phyloP scores from a whole-genome alignment of 2,888 invertebrate genomes.

The Apodemia mormo region DNA sequence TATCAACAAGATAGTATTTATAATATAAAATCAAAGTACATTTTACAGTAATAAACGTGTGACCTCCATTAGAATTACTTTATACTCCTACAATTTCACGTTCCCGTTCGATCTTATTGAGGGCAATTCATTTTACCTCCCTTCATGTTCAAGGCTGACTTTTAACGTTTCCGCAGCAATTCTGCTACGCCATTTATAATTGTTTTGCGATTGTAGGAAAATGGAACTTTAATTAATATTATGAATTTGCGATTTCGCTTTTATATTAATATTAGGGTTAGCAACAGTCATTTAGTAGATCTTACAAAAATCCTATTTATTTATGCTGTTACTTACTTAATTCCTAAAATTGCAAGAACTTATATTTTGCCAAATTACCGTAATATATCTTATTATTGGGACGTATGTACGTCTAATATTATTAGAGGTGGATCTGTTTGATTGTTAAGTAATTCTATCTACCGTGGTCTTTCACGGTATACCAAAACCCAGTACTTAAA shows the following conservation, averaged over 20 bases:
- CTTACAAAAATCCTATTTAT: background rate
- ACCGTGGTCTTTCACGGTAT: too few relatives aligned
- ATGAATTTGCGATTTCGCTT: background rate
- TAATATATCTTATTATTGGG: too few relatives aligned
- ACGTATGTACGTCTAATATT: too few relatives aligned
- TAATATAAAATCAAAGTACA: constrained; percentile 4
- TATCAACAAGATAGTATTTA: too few relatives aligned
- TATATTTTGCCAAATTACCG: too few relatives aligned
- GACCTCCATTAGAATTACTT: constrained; percentile 10
- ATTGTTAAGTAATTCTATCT: too few relatives aligned
- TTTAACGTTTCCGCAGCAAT: constrained; percentile 12
- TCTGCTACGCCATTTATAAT: background rate
- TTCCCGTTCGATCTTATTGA: constrained; percentile 6
- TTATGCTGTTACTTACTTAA: background rate
- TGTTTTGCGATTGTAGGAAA: background rate
- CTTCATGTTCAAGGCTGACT: constrained; percentile 17
- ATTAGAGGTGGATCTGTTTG: too few relatives aligned
- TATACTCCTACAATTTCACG: background rate
- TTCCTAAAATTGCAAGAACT: too few relatives aligned
- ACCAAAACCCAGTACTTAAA: too few relatives aligned
- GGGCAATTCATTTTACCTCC: constrained; percentile 14
- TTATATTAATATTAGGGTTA: background rate
- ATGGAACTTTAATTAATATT: constrained; percentile 8
- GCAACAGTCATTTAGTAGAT: background rate
- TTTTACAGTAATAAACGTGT: background rate